Conservation (phyloP, 2,888 invertebrate genomes). For the Serripes groenlandicus region DNA sequence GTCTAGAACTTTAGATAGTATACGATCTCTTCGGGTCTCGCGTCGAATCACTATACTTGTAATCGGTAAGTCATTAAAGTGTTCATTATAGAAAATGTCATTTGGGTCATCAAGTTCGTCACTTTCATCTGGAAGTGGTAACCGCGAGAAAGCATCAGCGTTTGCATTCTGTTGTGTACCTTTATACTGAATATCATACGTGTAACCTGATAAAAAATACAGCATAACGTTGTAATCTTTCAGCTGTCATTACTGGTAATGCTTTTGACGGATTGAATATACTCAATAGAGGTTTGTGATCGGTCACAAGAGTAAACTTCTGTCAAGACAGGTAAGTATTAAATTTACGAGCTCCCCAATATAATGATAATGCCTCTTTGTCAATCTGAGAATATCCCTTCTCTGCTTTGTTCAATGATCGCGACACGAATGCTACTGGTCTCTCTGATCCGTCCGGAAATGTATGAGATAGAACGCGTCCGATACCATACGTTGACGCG, state of each 20-base stretch:
- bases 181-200: background rate
- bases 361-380: too few relatives aligned
- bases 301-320: conserved; percentile 67
- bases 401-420: too few relatives aligned
- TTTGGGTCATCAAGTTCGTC: background rate
- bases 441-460: too few relatives aligned
- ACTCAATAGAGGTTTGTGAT: conserved; percentile 79
- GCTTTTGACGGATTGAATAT: conserved; percentile 75
- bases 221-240: too few relatives aligned
- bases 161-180: conserved; percentile 21
- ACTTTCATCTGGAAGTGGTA: background rate
- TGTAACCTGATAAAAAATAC: background rate
- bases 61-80: conserved; percentile 34
- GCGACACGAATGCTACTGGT: too few relatives aligned
- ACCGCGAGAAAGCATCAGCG: background rate
- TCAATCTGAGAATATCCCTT: too few relatives aligned
- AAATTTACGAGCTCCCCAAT: conserved; percentile 14
- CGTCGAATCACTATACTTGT: conserved; percentile 35
- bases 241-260: conserved; percentile 75
- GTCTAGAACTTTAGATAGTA: conserved; percentile 1
- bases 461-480: too few relatives aligned
- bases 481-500: too few relatives aligned
- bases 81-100: conserved; percentile 33
- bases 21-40: conserved; percentile 28
- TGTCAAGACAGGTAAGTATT: conserved; percentile 49